phyloP scores from a whole-genome alignment of 2,888 invertebrate species.

The Gonocerus acuteangulatus region DNA sequence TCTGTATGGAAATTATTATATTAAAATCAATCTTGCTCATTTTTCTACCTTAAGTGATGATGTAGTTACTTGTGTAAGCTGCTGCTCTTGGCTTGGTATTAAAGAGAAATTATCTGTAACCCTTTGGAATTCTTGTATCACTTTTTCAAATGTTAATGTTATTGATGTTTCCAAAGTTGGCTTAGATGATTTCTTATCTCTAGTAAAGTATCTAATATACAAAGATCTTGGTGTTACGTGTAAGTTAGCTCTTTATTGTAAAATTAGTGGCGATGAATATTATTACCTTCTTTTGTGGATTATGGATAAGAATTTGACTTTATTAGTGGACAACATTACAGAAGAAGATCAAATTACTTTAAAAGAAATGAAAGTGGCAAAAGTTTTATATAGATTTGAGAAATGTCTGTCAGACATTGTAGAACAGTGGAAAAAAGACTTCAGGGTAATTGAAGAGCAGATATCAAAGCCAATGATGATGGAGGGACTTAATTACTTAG shows the following conservation, averaged over 20 bases:
- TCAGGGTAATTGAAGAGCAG: constrained; percentile 48
- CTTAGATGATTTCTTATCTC: constrained; percentile 50
- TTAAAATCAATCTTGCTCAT: constrained; percentile 48
- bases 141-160: constrained; percentile 40
- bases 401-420: constrained; percentile 46
- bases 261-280: constrained; percentile 44
- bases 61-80: constrained; percentile 51
- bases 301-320: constrained; percentile 53
- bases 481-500: constrained; percentile 50
- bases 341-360: constrained; percentile 43
- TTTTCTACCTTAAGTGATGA: constrained; percentile 34
- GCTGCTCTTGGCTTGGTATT: constrained; percentile 53
- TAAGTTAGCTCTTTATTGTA: constrained; percentile 51
- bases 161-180: constrained; percentile 2
- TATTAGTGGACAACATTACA: constrained; percentile 41
- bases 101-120: constrained; percentile 45
- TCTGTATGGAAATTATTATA: constrained; percentile 52
- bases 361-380: constrained; percentile 49
- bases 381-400: constrained; percentile 52
- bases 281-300: constrained; percentile 55
- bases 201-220: constrained; percentile 48
- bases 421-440: constrained; percentile 50
- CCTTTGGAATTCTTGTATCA: constrained; percentile 54
- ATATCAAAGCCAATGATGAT: constrained; percentile 55
- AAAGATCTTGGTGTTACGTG: constrained; percentile 50